Base-by-base conservation (phyloP, 1,140 invertebrate genomes). In the Bactericera cockerelli region DNA sequence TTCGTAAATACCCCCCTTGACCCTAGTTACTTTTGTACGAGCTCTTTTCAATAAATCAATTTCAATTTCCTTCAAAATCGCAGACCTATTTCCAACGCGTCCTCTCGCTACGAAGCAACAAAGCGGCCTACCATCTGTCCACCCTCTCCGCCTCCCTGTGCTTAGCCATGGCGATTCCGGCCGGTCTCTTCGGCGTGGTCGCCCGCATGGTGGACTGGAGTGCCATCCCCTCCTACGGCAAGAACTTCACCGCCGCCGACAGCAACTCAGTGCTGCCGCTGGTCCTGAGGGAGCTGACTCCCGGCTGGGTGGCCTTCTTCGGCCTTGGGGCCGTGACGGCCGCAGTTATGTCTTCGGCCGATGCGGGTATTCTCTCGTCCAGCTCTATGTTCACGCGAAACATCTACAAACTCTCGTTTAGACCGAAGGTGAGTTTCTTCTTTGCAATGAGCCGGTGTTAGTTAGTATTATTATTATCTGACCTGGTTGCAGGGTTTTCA, bases 61-160 rank as follows among this genome's bases (percentile, higher is more conserved):
- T n/a, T n/a, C n/a, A n/a, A n/a, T n/a, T n/a, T n/a, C n/a, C n/a
- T n/a, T n/a, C n/a, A n/a, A n/a, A n/a, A n/a, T 31, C 28, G 4
- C 28, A 87, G 82, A 82, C 84, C 1, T 89, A 89, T 67, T 89
- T 89, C 70, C 87, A 90, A 74, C 73, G 87, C 62, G 84, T 90
- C 2, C 69, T 89, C 49, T 87, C 84, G 26, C 81, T 84, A 14
- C 80, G 80, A 67, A 81, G 77, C 28, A 82, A 83, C 2, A 70
- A 75, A n/a, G 76, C 80, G 59, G 86, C 86, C 10, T 79, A 84
- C 67, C 72, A 79, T 2, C 67, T 89, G n/a, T 88, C 85, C 0
- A 79, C 84, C 63, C 76, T 81, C 1, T 84, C 87, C 11, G 83
- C 82, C 59, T 70, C 86, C 60, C 84, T 84, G 2, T 88, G 85